Evolutionary conservation across 1,140 invertebrate genomes (phyloP), one percentile per base, ranked within the genome.

Genomic region (Anoplophora glabripennis): DNA sequence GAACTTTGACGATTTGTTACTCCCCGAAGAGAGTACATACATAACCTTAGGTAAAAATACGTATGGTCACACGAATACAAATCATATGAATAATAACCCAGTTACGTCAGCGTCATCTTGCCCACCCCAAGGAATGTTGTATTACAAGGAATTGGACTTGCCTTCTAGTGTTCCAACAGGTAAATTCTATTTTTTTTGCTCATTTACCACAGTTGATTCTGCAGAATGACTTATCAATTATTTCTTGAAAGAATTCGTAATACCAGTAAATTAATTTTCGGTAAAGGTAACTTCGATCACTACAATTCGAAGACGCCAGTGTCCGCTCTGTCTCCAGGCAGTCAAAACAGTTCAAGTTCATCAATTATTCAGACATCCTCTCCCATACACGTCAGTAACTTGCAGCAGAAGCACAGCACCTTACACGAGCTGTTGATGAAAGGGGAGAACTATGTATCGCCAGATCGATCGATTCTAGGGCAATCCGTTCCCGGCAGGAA

Each of bases 1-100:
- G 34, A 92, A 89, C 77, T 91, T 93, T 75, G 90, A 93, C 73
- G 90, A 93, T 74, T 75, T 93, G 18, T 74, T 93, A 12, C 77
- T 91, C 37, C 88, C 89, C 1, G 86, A 89, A 58, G 87, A 89
- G 42, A 38, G 35, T 9, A 65, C 37, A 7, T 65, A 63, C 12
- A 59, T 61, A 28, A 65, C 41, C 36, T 51, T 65, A 44, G 54
- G 54, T n/a, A 59, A 36, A 21, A 42, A 41, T 35, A 55, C 40
- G 9, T n/a, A 14, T 14, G 11, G 34, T 48, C 48, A 46, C 10
- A 49, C 9, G 44, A 35, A 21, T 12, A 4, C 34, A 51, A 21
- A 45, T 55, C 18, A 37, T 36, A 63, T 63, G 8, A 70, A 69
- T 55, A 66, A 66, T 53, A 67, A 60, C 46, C 44, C 59, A 28